phyloP scores from a whole-genome alignment of 2,888 invertebrate genomes.

The Drosophila bunnanda region DNA sequence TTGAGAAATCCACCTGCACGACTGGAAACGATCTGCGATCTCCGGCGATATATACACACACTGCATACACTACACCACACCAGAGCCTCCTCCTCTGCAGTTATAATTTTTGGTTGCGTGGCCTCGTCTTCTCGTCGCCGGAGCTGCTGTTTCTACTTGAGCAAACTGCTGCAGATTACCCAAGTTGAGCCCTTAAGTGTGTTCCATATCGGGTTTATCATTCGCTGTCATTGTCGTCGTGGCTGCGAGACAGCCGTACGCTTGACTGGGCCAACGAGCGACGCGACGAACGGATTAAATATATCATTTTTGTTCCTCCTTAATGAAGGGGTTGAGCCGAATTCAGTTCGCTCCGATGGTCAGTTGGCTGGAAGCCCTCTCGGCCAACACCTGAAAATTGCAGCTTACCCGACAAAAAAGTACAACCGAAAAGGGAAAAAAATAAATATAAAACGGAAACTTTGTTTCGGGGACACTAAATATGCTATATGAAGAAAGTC shows the following conservation, averaged over 20 bases:
- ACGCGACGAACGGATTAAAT: conserved; percentile 74
- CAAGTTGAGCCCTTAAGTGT: conserved; percentile 81
- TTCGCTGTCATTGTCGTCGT: conserved; percentile 52
- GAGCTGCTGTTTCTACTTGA: conserved; percentile 71
- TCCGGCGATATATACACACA: conserved; percentile 26
- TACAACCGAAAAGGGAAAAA: not conserved
- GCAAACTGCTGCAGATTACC: conserved; percentile 76
- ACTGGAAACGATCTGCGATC: conserved; percentile 66
- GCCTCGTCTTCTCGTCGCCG: conserved; percentile 26
- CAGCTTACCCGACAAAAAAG: conserved; percentile 51
- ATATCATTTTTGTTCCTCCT: conserved; percentile 74
- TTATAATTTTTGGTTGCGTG: conserved; percentile 72
- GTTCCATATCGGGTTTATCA: conserved; percentile 80
- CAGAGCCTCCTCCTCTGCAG: conserved; percentile 41
- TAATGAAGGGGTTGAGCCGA: conserved; percentile 72
- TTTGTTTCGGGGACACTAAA: conserved; percentile 45
- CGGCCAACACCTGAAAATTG: conserved; percentile 77
- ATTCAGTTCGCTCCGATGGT: conserved; percentile 33
- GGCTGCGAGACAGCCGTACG: conserved; percentile 62
- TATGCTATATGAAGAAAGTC: conserved; percentile 67
- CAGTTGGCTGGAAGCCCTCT: conserved; percentile 43
- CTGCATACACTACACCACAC: not conserved
- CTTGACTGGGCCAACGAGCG: conserved; percentile 57
- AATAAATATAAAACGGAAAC: conserved; percentile 54
- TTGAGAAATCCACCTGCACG: conserved; percentile 80